phyloP scores from a whole-genome alignment of 2,888 invertebrate genomes.

The Trissoscelio sp. region DNA sequence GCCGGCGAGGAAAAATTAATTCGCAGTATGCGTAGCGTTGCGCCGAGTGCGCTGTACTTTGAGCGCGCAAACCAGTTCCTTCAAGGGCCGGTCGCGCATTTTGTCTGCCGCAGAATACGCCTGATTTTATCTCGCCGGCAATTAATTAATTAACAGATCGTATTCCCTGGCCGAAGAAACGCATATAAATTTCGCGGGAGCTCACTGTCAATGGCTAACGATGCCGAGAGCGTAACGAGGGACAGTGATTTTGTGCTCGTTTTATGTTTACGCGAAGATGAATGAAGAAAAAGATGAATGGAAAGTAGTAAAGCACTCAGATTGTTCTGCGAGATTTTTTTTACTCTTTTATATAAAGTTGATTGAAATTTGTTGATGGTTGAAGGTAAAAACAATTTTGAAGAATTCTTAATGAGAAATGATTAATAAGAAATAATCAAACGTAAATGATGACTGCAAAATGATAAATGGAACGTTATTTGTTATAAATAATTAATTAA shows the following conservation, averaged over 20 bases:
- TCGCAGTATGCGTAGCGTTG: constrained; percentile 53
- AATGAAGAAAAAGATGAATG: constrained; percentile 54
- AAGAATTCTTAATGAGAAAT: no score
- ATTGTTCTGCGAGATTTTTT: not conserved
- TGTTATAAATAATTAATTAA: no score
- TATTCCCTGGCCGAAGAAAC: constrained; percentile 61
- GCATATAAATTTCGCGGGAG: constrained; percentile 58
- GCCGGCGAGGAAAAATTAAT: constrained; percentile 66
- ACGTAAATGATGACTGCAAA: no score
- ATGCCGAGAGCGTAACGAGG: constrained; percentile 41
- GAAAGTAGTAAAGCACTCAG: constrained; percentile 14
- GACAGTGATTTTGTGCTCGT: constrained; percentile 28
- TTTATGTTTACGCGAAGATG: constrained; percentile 32
- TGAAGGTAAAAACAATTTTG: no score
- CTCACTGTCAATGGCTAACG: constrained; percentile 54
- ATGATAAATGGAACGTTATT: no score
- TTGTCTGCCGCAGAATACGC: constrained; percentile 51
- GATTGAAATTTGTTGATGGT: constrained; percentile 14
- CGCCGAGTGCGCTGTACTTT: constrained; percentile 47
- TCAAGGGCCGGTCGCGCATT: constrained; percentile 56
- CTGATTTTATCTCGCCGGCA: constrained; percentile 64
- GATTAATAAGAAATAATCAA: no score
- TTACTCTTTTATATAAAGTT: not conserved
- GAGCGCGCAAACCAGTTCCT: constrained; percentile 68
- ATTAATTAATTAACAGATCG: constrained; percentile 72